Evolutionary conservation across 1,140 invertebrate species (phyloP).

Genomic region (Pseudachorutes palmiensis): DNA sequence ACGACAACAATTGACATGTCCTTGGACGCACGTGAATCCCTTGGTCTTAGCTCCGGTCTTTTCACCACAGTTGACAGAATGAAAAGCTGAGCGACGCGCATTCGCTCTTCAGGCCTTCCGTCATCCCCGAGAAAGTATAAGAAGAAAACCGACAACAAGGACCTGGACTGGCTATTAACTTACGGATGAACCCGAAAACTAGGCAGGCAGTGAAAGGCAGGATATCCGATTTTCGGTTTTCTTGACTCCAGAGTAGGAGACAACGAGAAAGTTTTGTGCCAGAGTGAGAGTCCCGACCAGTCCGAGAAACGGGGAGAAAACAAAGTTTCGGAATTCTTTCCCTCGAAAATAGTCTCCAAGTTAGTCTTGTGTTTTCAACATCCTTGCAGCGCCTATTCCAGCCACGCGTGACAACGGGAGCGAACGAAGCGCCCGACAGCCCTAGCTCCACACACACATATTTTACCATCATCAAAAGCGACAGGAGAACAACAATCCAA

Average conservation of each 20-base stretch:
- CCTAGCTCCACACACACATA: background rate
- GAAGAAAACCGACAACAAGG: background rate
- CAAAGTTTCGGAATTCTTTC: background rate
- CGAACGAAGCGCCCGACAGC: background rate
- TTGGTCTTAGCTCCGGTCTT: too few relatives aligned
- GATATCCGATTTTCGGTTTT: constrained; percentile 7
- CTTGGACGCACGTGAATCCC: too few relatives aligned
- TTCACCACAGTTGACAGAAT: too few relatives aligned
- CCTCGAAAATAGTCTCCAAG: constrained; percentile 4
- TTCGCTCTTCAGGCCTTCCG: too few relatives aligned
- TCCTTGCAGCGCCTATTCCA: background rate
- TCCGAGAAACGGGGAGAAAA: background rate
- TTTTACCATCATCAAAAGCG: constrained; percentile 12
- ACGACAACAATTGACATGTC: too few relatives aligned
- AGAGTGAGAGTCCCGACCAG: background rate
- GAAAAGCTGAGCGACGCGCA: too few relatives aligned
- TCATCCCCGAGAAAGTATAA: constrained; percentile 12
- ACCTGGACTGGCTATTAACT: constrained; percentile 6
- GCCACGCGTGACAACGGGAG: constrained; percentile 7
- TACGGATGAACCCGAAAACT: constrained; percentile 1
- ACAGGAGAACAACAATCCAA: constrained; percentile 12
- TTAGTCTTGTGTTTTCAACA: constrained; percentile 8
- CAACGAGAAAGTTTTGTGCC: background rate
- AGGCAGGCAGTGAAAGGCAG: constrained; percentile 5
- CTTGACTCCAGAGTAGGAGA: background rate